A percentile compares a stretch with the other conserved stretches of the same genome.
These are phyloP conservation scores for Melikaiella ostensackeni DNA, from an alignment of 2,888 invertebrate genomes.

Conservation along the genomic window DNA sequence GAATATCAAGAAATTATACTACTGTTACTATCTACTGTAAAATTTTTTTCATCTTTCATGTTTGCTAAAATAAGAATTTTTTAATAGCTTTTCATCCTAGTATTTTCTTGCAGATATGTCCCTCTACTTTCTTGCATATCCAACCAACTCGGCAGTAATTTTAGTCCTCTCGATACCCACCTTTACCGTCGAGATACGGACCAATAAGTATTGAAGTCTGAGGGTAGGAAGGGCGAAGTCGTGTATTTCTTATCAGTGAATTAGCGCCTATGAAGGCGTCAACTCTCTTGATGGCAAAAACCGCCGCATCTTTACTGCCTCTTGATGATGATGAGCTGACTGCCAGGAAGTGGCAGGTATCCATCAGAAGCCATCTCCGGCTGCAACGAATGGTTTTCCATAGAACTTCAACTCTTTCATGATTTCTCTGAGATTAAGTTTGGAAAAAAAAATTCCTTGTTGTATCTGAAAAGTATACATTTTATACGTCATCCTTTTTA, in stretches of 20 bases:
- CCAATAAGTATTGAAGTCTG: conserved; percentile 66
- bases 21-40: too few species aligned
- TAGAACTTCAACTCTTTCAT: conserved; percentile 52
- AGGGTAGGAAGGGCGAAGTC: conserved; percentile 56
- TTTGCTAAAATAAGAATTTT: not conserved
- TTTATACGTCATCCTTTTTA: too few species aligned
- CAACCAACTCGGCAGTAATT: conserved; percentile 47
- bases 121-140: conserved; percentile 38
- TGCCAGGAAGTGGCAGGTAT: conserved; percentile 66
- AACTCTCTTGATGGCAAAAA: conserved; percentile 57
- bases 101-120: not conserved
- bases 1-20: too few species aligned
- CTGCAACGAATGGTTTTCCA: conserved; percentile 55
- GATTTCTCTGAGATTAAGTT: conserved; percentile 39
- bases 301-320: conserved; percentile 54
- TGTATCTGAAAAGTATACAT: not conserved
- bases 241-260: conserved; percentile 74
- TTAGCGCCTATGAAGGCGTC: conserved; percentile 64
- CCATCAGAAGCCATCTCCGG: conserved; percentile 63
- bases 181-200: conserved; percentile 66
- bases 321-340: conserved; percentile 71
- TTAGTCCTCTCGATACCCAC: conserved; percentile 58
- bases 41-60: not conserved
- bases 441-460: not conserved
- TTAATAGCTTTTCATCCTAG: not conserved